These are phyloP conservation scores for Caenorhabditis doughertyi DNA, from an alignment of 2,888 invertebrate species.

Conservation along the genomic window DNA sequence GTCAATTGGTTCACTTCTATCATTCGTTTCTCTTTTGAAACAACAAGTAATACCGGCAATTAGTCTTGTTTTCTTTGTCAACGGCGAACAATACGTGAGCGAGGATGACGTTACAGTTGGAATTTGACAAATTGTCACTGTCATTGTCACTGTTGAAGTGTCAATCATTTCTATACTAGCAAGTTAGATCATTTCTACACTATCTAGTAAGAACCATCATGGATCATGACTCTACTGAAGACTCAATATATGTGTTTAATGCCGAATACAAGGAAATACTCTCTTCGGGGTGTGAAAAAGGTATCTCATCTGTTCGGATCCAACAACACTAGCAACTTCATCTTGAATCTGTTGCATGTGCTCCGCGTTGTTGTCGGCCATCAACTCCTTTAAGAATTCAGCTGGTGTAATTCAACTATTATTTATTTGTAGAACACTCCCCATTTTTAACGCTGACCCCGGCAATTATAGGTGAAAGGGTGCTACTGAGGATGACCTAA, in stretches of 20 bases:
- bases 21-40: constrained; percentile 80
- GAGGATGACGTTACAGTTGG: constrained; percentile 78
- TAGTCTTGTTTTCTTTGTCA: constrained; percentile 76
- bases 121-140: constrained; percentile 78
- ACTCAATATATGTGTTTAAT: constrained; percentile 44
- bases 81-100: constrained; percentile 73
- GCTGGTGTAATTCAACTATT: too few species aligned
- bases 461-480: too few species aligned
- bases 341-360: too few species aligned
- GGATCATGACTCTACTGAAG: too few species aligned
- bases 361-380: too few species aligned
- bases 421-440: too few species aligned
- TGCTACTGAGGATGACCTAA: too few species aligned
- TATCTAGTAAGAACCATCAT: too few species aligned
- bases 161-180: constrained; percentile 74
- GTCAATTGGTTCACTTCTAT: constrained; percentile 80
- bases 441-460: too few species aligned
- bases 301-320: constrained; percentile 72
- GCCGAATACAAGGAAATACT: constrained; percentile 73
- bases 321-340: constrained; percentile 69
- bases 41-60: constrained; percentile 81
- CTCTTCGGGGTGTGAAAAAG: constrained; percentile 79
- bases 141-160: constrained; percentile 72
- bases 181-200: too few species aligned
- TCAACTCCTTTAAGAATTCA: too few species aligned